A percentile compares a stretch with the other conserved stretches of the same genome.
phyloP scores from a whole-genome alignment of 2,888 invertebrate genomes.

The Orthonevra nobilis region DNA sequence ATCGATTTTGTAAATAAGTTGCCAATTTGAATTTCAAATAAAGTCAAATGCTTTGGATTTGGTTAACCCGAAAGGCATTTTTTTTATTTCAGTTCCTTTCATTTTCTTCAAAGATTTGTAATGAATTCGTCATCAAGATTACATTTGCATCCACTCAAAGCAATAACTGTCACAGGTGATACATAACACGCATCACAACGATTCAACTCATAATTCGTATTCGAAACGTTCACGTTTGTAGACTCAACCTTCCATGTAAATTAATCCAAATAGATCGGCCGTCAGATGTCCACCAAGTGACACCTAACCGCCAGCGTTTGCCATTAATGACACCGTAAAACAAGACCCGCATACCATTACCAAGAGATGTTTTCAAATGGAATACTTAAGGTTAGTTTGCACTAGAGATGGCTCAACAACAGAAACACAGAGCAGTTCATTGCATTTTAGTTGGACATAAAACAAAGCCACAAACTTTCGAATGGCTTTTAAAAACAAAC shows the following conservation, averaged over 20 bases:
- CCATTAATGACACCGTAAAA: constrained; percentile 18
- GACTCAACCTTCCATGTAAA: neutral
- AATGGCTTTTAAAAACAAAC: constrained; percentile 5
- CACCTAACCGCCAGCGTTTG: constrained; percentile 24
- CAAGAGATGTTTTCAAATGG: neutral
- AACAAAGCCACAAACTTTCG: neutral
- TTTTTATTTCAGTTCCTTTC: constrained; percentile 1
- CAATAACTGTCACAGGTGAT: constrained; percentile 1
- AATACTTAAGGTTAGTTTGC: neutral
- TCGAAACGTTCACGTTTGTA: constrained; percentile 17
- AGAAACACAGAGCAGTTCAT: neutral
- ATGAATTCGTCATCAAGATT: constrained; percentile 16
- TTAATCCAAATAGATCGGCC: constrained; percentile 15
- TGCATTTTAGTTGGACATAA: constrained; percentile 8
- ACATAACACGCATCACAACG: neutral
- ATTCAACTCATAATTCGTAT: constrained; percentile 5
- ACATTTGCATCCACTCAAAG: constrained; percentile 11
- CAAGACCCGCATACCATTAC: constrained; percentile 23
- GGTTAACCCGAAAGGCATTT: too few species aligned
- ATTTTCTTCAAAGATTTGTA: neutral
- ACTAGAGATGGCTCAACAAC: too few species aligned
- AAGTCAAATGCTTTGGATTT: too few species aligned
- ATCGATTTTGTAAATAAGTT: too few species aligned
- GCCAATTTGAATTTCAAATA: too few species aligned
- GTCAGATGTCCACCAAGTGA: constrained; percentile 30